Base-by-base conservation (phyloP, 1,140 invertebrate genomes). In the Aphelenchoides avenae region DNA sequence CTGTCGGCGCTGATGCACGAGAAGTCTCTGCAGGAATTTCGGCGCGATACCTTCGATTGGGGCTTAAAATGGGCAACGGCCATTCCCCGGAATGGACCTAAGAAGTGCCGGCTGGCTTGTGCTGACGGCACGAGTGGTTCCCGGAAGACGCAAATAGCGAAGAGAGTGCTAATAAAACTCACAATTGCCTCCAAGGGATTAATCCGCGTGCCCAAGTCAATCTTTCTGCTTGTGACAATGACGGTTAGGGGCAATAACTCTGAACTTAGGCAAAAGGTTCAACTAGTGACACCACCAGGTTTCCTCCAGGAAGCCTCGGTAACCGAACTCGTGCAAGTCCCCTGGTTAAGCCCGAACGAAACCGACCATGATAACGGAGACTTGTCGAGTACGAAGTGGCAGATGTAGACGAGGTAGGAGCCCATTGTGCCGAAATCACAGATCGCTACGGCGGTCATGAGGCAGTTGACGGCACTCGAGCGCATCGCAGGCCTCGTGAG, bases 361-460 rank as follows among this genome's bases (percentile, higher is more conserved):
- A 29, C 53, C 20, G 22, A 55, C 53, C 53, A 55, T 5, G 53
- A 54, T 24, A 30, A 27, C 22, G 53, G 55, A 6, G 48, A 11
- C 15, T 50, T 55, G 26, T 54, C 47, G 20, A 58, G 24, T 1
- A 75, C 70, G 58, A 73, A 73, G 54, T 73, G 73, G 30, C 59
- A 39, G 52, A 75, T 73, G 41, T 73, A 73, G 22, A 73, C 43
- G n/a, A 73, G 53, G 53, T 73, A 75, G 3, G 55, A 57, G 6
- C 36, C 57, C 71, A 73, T 73, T 41, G 72, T 73, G 26, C 71
- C 72, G 29, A 75, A 56, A 54, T 73, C 71, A 53, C 72, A 75
- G 1, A 73, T 37, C n/a, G 71, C 71, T 11, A 73, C 69, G 13
- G 66, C 69, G 5, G 69, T 73, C 40, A 66, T 66, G 30, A 73